Evolutionary conservation across 2,113 vertebrate genomes (phyloP), one percentile per base, ranked within the genome.

Genomic region (Octodon degus): DNA sequence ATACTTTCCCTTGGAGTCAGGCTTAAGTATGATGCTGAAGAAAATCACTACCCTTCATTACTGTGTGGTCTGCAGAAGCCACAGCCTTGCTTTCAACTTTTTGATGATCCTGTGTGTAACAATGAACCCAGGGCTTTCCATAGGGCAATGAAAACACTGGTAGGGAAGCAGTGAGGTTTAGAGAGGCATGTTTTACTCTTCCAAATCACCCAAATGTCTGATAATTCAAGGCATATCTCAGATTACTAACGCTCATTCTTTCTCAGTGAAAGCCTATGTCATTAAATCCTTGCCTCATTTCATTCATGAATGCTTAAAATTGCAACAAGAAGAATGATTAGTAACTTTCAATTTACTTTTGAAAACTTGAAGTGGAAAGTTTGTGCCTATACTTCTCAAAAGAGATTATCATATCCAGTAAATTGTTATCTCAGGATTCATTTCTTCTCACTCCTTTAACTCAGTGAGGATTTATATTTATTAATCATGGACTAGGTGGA

Each of bases 321-420:
- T 92, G 40, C 1, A 95, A 24, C 24, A 89, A 30, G 53, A 90
- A 79, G 19, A 72, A 90, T 94, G 76, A 65, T 77, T 67, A 79
- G 67, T 62, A 83, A 60, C 20, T 90, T 87, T 25, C 4, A 74
- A 93, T 86, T 76, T 96, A 34, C 72, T 94, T 96, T 87, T 10
- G 79, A 94, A 92, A 58, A 67, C 30, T 40, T 74, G 12, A 89
- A 92, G 10, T 86, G 30, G 37, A 77, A 92, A 37, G 6, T 53
- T 74, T 95, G 47, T 70, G 9, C n/a, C 58, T 16, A 3, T 94
- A 60, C 83, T 87, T 87, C 43, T 90, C 40, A 70, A 60, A 62
- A 27, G 32, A 94, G n/a, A 85, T 86, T 53, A 72, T 67, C 47
- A 86, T 92, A 80, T 37, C 32, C 30, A 76, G 63, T 79, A 14